Base-by-base conservation (phyloP, 2,888 invertebrate genomes). In the Cheiracanthium punctorium region DNA sequence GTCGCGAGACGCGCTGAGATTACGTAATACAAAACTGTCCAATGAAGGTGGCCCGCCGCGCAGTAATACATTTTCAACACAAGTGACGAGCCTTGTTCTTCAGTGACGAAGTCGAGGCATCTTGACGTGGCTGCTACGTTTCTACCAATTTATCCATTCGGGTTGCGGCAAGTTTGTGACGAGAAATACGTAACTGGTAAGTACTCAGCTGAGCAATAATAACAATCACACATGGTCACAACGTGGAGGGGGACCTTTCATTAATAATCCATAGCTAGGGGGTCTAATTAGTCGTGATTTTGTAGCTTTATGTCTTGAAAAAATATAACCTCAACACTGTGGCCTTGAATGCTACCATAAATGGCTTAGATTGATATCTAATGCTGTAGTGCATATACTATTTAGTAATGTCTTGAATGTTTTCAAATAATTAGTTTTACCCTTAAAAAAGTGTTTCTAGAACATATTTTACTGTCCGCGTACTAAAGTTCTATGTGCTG, bases 101-200 rank as follows among this genome's bases (percentile, higher is more conserved):
- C 82, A 82, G 88, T 88, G 88, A 88, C 88, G 88, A 84, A 81
- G 88, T 80, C 77, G 81, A 72, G 43, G 86, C 79, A 67, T 79
- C 79, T 91, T 91, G 91, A 91, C 91, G 91, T 91, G 91, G 91
- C 91, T 90, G 90, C 91, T 96, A 96, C 96, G 96, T 96, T 96
- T 95, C 94, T 94, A 94, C 94, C 94, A 95, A 94, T 94, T 95
- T 95, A 95, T 95, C 96, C 96, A 96, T 95, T 96, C 96, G 95
- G 95, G 95, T 95, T 95, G 95, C 96, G 95, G 95, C 95, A 95
- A 95, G 94, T 95, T 95, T 95, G 96, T 96, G 96, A 96, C 96
- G 96, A 96, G 95, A 95, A 95, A 95, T 95, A 96, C 96, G 96
- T 96, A 96, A 96, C 95, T 91, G 91, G 92, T 92, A 91, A 91